Percentiles rank a stretch among this genome's conserved stretches.
phyloP scores from a whole-genome alignment of 2,113 vertebrate genomes.

The Sarotherodon lohbergeri region DNA sequence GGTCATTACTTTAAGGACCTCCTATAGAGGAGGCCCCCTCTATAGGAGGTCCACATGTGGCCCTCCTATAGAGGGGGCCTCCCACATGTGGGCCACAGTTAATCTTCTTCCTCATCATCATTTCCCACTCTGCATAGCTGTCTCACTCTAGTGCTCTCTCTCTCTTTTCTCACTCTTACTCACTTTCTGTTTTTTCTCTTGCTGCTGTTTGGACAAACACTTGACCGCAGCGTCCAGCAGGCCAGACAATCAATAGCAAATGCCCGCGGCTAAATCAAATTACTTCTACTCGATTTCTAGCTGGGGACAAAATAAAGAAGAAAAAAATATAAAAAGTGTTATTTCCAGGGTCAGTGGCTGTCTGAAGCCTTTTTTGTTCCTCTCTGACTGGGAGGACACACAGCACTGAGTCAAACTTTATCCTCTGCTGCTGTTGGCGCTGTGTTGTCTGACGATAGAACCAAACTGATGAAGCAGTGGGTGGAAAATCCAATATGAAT shows the following conservation, averaged over 20 bases:
- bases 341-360: conserved; percentile 44
- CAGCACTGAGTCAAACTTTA: neutral
- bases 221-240: conserved; percentile 47
- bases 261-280: conserved; percentile 60
- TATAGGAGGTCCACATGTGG: neutral
- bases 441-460: neutral
- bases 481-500: neutral
- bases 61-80: neutral
- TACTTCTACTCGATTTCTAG: conserved; percentile 54
- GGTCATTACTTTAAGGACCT: neutral
- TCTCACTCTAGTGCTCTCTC: neutral
- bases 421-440: neutral
- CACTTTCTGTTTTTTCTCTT: conserved; percentile 18
- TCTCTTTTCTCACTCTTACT: neutral
- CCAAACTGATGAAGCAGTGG: neutral
- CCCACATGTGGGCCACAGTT: neutral
- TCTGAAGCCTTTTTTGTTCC: neutral
- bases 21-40: neutral
- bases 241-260: conserved; percentile 59
- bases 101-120: neutral
- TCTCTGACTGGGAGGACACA: neutral
- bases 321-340: conserved; percentile 33
- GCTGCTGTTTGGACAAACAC: conserved; percentile 54
- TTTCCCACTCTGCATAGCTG: neutral
- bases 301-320: conserved; percentile 21